Percentiles rank a stretch among this genome's conserved stretches.
These are phyloP conservation scores for Aulostomus chinensis DNA, from an alignment of 2,797 vertebrate genomes.

Conservation along the genomic window DNA sequence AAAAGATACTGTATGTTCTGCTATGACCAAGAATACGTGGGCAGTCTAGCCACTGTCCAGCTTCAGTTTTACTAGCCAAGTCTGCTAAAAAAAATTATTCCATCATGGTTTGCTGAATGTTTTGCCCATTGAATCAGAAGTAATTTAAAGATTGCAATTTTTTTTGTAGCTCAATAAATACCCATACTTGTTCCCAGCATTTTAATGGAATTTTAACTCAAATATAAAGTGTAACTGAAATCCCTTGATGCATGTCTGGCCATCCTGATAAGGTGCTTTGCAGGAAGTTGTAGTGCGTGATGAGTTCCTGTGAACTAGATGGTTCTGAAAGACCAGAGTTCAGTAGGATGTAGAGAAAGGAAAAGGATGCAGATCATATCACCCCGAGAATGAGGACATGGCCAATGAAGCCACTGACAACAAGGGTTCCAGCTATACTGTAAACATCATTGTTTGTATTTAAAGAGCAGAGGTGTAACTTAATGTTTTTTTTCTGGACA, in stretches of 20 bases:
- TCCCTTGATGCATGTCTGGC: constrained; percentile 59
- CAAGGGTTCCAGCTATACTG: constrained; percentile 2
- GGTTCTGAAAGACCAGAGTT: constrained; percentile 64
- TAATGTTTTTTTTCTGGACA: too few species aligned
- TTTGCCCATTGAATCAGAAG: neutral
- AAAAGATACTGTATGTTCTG: too few species aligned
- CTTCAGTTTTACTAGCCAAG: too few species aligned
- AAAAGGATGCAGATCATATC: constrained; percentile 70
- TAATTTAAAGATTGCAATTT: neutral
- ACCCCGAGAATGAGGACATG: constrained; percentile 63
- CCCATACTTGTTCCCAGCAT: neutral
- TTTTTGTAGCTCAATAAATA: neutral
- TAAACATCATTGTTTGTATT: constrained; percentile 15
- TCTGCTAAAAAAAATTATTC: too few species aligned
- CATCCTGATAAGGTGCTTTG: constrained; percentile 80
- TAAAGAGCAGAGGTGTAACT: constrained; percentile 20
- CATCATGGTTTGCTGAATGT: too few species aligned
- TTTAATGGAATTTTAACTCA: constrained; percentile 11
- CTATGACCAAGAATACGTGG: too few species aligned
- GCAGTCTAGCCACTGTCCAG: too few species aligned
- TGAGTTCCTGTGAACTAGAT: constrained; percentile 81
- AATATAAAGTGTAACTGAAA: constrained; percentile 9
- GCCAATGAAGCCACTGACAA: constrained; percentile 48
- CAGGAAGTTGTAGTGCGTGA: constrained; percentile 86
- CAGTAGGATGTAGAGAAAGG: constrained; percentile 70